Base-by-base conservation (phyloP, 2,888 invertebrate genomes). In the Amphipoea lucens region DNA sequence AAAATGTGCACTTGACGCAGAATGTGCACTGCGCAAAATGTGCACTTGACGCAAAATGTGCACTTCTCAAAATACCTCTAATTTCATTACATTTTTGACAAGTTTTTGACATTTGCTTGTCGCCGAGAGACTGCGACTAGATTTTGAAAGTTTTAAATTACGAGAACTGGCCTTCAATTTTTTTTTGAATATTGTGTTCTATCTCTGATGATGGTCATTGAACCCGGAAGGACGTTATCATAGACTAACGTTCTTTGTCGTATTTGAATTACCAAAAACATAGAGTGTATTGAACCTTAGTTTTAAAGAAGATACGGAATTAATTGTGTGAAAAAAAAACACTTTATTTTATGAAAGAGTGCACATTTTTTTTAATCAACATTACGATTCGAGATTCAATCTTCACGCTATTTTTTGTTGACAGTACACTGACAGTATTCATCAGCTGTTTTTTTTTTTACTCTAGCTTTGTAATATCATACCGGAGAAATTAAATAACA, bases 211-310 rank as follows among this genome's bases (percentile, higher is more conserved):
- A 20, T 63, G 82, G 84, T 70, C 76, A n/a, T 78, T 81, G 84
- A 88, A 76, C 88, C 69, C 72, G 70, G 63, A 67, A 81, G 88
- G 78, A 86, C 84, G 76, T 88, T 84, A 77, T 40, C 81, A 72
- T 69, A 79, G 69, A 83, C 72, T 66, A 84, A 42, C 75, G 57
- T 79, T 79, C 29, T 40, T 78, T 69, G 65, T 73, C 63, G n/a
- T 80, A 70, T 78, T 82, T 83, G 65, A 17, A 48, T 79, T 29
- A 72, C 83, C 70, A 75, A 69, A 83, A 63, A 65, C 71, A 63
- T 60, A 66, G 36, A 74, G 79, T 40, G 23, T 2, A 57, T 60
- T 42, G 45, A 72, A 79, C 72, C 45, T 76, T 68, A 29, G 40
- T 36, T 81, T 62, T 68, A n/a, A 63, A 42, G 20, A 14, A 66